A percentile compares a stretch with the other conserved stretches of the same genome.
Conservation (phyloP, 2,888 invertebrate species). For the Ferrisia virgata region DNA sequence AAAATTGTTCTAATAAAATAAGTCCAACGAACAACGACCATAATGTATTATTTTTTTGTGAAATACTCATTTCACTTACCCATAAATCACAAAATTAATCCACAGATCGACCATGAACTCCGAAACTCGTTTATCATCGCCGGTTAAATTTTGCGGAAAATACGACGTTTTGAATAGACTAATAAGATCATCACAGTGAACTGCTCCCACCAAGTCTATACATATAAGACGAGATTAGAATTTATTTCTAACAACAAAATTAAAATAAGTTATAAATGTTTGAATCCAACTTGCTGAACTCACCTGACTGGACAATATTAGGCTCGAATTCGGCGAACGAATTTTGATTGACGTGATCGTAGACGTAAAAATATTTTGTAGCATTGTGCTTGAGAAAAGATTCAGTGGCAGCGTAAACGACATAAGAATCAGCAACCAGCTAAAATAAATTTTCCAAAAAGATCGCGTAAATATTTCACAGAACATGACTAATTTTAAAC, state of each 20-base stretch:
- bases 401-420: not conserved
- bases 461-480: not conserved
- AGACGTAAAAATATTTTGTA: slow-evolving; percentile 1
- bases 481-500: not conserved
- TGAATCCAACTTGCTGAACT: too few relatives aligned
- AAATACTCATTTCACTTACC: slow-evolving; percentile 2
- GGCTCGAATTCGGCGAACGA: not conserved
- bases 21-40: too few relatives aligned
- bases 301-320: not conserved
- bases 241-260: not conserved
- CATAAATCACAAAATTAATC: slow-evolving; percentile 28
- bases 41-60: not conserved
- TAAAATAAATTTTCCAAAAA: not conserved
- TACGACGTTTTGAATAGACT: slow-evolving; percentile 44
- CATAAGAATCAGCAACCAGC: slow-evolving; percentile 10
- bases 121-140: slow-evolving; percentile 29
- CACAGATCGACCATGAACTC: slow-evolving; percentile 34
- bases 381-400: not conserved
- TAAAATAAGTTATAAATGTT: too few relatives aligned
- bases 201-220: slow-evolving; percentile 28
- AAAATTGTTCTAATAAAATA: too few relatives aligned
- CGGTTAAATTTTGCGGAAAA: slow-evolving; percentile 21
- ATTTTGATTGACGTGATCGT: not conserved
- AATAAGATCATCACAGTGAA: slow-evolving; percentile 44
- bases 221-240: not conserved